Percentiles rank a stretch among this genome's conserved stretches.
phyloP scores from a whole-genome alignment of 2,888 invertebrate species.

The Andricus quercusramuli region DNA sequence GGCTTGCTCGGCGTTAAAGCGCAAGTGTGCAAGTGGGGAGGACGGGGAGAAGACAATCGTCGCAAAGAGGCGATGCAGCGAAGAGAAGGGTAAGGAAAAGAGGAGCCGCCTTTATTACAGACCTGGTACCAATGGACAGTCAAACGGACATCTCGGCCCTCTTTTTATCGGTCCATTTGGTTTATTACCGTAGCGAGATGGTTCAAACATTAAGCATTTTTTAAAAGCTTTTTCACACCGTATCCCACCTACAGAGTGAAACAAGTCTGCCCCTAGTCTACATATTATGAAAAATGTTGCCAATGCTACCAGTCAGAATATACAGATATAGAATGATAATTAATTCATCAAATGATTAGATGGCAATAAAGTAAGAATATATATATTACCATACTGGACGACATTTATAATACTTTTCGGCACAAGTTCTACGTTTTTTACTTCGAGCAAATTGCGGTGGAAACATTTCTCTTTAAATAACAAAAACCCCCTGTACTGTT shows the following conservation, averaged over 20 bases:
- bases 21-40: neutral
- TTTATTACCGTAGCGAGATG: neutral
- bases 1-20: neutral
- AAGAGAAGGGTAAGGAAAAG: slow-evolving; percentile 42
- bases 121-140: slow-evolving; percentile 66
- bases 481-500: slow-evolving; percentile 56
- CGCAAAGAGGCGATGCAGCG: neutral
- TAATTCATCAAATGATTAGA: too few relatives aligned
- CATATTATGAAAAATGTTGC: too few relatives aligned
- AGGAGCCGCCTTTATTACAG: slow-evolving; percentile 71
- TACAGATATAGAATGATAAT: too few relatives aligned
- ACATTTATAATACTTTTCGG: neutral
- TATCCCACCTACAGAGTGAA: neutral
- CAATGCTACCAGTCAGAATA: too few relatives aligned
- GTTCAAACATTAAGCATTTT: slow-evolving; percentile 9
- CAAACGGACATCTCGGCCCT: slow-evolving; percentile 68
- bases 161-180: slow-evolving; percentile 67
- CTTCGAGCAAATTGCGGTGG: neutral
- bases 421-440: neutral
- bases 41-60: slow-evolving; percentile 11
- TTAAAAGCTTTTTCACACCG: neutral
- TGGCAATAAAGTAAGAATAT: too few relatives aligned
- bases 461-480: slow-evolving; percentile 14
- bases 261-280: neutral
- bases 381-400: neutral